A percentile compares a stretch with the other conserved stretches of the same genome.
Evolutionary conservation across 92 coral and sea anemone species (phyloP).

Genomic region (Hydrozoanthus gracilis): DNA sequence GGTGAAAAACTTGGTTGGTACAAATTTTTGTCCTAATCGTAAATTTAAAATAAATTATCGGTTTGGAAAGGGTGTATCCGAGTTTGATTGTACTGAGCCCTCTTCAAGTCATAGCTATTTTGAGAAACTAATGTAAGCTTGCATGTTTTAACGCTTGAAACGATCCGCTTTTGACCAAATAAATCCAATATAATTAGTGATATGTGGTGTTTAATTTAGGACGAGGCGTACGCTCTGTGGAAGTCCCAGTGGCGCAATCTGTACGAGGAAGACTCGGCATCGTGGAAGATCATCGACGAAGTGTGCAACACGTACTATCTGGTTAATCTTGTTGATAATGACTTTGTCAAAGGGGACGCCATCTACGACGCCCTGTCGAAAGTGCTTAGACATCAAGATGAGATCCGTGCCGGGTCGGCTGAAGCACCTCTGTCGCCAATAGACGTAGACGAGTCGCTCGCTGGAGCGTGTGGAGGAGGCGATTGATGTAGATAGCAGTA

Average conservation of each 20-base stretch:
- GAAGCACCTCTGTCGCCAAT: conserved; percentile 27
- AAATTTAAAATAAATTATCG: too few relatives aligned
- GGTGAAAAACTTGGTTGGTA: too few relatives aligned
- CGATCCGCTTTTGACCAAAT: too few relatives aligned
- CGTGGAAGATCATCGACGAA: conserved; percentile 78
- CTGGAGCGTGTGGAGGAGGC: conserved; percentile 6
- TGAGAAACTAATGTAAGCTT: too few relatives aligned
- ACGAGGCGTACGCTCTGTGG: conserved; percentile 96
- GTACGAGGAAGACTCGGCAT: conserved; percentile 86
- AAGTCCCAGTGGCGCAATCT: conserved; percentile 94
- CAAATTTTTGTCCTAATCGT: too few relatives aligned
- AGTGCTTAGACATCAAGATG: conserved; percentile 50
- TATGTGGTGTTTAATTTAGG: conserved; percentile 53
- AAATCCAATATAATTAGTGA: too few relatives aligned
- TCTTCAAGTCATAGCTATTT: too few relatives aligned
- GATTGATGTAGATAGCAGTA: too few relatives aligned
- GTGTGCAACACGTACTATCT: conserved; percentile 81
- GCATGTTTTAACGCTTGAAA: too few relatives aligned
- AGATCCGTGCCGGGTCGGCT: conserved; percentile 3
- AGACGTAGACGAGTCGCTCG: conserved; percentile 2
- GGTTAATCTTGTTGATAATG: conserved; percentile 97
- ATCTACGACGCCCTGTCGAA: conserved; percentile 78
- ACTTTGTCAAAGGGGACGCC: conserved; percentile 84
- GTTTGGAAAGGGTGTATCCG: too few relatives aligned
- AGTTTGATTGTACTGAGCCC: too few relatives aligned